Base-by-base conservation (phyloP, 2,888 invertebrate genomes). In the Amiota communis region DNA sequence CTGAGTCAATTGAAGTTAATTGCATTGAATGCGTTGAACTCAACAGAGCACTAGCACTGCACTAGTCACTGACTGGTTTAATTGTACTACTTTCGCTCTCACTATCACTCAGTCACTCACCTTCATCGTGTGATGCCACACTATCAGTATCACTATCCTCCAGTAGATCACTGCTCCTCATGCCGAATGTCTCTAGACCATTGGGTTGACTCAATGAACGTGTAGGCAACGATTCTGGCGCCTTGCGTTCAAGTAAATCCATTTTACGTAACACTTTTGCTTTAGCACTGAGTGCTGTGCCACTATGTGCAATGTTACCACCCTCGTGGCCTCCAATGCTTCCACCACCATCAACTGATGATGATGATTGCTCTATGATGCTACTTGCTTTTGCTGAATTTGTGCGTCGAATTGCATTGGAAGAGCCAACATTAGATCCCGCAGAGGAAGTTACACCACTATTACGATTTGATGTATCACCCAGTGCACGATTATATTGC, bases 141-240 rank as follows among this genome's bases (percentile, higher is more conserved):
- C 90, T 90, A 78, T 90, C 90, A 73, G 88, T 89, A 78, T 90
- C 90, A 76, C 90, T 90, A 75, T 89, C 90, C 76, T 90, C 89
- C 64, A 84, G 79, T 77, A 88, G 81, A 23, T 23, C 81, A 10
- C 57, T n/a, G 4, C 12, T n/a, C 12, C 51, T 68, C 23, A 79
- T 84, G 59, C 88, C 87, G 76, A 81, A 87, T 0, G 80, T 81
- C 17, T 90, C 89, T 59, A 90, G 77, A 53, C 89, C 89, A 74
- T 87, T 88, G 36, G 94, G 94, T 84, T 94, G 94, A 86, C 94
- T 94, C 64, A 93, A 90, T n/a, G 94, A 94, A 76, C 94, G 86
- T 20, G 87, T 86, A 8, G 88, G 88, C 71, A 88, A 78, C 0
- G 89, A 88, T 73, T 86, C 79, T 61, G 87, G 84, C 11, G 81